A percentile compares a stretch with the other conserved stretches of the same genome.
phyloP scores from a whole-genome alignment of 2,888 invertebrate genomes.

The Hyalella azteca region DNA sequence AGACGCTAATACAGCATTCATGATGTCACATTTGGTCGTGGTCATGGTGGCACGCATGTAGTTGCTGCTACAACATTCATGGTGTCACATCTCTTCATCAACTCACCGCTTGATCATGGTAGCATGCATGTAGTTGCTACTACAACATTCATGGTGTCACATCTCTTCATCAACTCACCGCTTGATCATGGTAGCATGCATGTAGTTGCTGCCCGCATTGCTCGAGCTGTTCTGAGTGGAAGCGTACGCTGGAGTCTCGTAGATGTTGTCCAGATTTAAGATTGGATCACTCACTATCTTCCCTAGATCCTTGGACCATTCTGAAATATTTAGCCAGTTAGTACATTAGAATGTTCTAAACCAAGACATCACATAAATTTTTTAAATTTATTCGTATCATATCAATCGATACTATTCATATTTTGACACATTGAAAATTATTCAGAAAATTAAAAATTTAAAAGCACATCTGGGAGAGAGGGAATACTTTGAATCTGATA shows the following conservation, averaged over 20 bases:
- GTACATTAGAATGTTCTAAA: too few species aligned
- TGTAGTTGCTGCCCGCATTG: slow-evolving; percentile 55
- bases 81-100: background rate
- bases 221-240: slow-evolving; percentile 42
- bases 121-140: slow-evolving; percentile 55
- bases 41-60: slow-evolving; percentile 44
- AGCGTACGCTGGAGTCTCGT: slow-evolving; percentile 62
- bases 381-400: too few species aligned
- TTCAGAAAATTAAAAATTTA: too few species aligned
- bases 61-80: background rate
- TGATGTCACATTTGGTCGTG: too few species aligned
- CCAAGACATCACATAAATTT: too few species aligned
- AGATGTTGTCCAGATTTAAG: slow-evolving; percentile 82
- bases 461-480: too few species aligned
- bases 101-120: slow-evolving; percentile 54
- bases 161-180: slow-evolving; percentile 41
- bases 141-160: too few species aligned
- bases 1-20: too few species aligned
- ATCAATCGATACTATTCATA: too few species aligned
- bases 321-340: too few species aligned
- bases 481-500: too few species aligned
- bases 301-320: slow-evolving; percentile 77
- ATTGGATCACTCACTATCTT: slow-evolving; percentile 80
- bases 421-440: too few species aligned
- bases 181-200: slow-evolving; percentile 57